A percentile compares a stretch with the other conserved stretches of the same genome.
Conservation (phyloP, 2,113 vertebrate genomes). For the Barbus barbus region DNA sequence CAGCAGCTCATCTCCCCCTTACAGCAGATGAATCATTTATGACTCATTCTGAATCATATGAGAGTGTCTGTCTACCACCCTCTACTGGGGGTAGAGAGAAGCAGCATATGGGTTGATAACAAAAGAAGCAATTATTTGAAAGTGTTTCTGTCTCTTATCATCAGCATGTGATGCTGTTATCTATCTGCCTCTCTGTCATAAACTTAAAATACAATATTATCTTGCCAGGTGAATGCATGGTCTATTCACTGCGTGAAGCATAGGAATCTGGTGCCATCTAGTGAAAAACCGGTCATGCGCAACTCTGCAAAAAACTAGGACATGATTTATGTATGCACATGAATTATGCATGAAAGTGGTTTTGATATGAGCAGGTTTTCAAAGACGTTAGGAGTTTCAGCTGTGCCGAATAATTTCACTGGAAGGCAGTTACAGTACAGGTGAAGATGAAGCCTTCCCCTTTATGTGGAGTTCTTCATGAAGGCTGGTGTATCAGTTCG, state of each 20-base stretch:
- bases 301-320: neutral
- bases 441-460: conserved; percentile 3
- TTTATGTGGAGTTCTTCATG: conserved; percentile 14
- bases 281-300: neutral
- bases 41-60: conserved; percentile 31
- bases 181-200: neutral
- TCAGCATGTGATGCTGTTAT: neutral
- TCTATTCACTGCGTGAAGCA: neutral
- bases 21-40: conserved; percentile 25
- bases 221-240: neutral
- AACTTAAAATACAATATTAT: neutral
- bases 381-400: neutral
- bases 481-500: neutral
- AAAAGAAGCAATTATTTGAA: neutral
- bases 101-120: neutral
- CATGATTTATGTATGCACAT: neutral
- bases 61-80: neutral
- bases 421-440: neutral
- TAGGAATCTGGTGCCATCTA: neutral
- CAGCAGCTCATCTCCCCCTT: conserved; percentile 26
- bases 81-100: neutral
- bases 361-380: neutral
- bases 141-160: neutral
- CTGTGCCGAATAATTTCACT: neutral
- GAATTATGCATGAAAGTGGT: neutral